These are phyloP conservation scores for Hyppa rectilinea DNA, from an alignment of 2,888 invertebrate genomes.

Conservation along the genomic window DNA sequence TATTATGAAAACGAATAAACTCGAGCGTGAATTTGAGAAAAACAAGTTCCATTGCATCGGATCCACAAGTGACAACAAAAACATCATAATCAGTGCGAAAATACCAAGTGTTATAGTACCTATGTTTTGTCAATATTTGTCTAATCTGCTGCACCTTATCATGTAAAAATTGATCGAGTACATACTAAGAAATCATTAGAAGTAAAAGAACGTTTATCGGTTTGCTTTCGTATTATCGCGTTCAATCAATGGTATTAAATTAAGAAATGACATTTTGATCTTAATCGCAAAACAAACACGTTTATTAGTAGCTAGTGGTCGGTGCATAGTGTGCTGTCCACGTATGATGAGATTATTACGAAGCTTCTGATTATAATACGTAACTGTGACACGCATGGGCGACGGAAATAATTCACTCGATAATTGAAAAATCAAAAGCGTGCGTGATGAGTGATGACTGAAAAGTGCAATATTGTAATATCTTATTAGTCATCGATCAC, in stretches of 20 bases:
- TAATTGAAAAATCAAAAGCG: conserved; percentile 63
- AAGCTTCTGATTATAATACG: conserved; percentile 52
- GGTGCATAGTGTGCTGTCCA: conserved; percentile 14
- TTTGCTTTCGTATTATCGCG: conserved; percentile 46
- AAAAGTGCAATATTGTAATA: conserved; percentile 14
- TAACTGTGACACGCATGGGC: conserved; percentile 58
- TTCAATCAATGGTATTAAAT: conserved; percentile 47
- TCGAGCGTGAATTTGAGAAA: conserved; percentile 2
- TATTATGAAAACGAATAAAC: conserved; percentile 3
- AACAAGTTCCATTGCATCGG: conserved; percentile 12
- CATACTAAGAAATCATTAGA: conserved; percentile 32
- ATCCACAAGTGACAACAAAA: conserved; percentile 22
- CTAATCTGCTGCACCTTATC: conserved; percentile 31
- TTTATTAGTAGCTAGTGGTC: conserved; percentile 32
- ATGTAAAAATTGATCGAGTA: conserved; percentile 36
- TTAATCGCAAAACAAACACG: conserved; percentile 58
- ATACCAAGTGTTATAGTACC: conserved; percentile 17
- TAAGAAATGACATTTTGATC: conserved; percentile 55
- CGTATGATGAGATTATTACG: conserved; percentile 43
- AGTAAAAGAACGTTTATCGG: conserved; percentile 44
- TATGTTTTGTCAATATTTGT: conserved; percentile 19
- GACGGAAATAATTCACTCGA: conserved; percentile 56
- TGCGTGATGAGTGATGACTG: conserved; percentile 31
- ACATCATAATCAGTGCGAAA: conserved; percentile 9
- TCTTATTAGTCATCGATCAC: conserved; percentile 3